Evolutionary conservation across 2,888 invertebrate species (phyloP).

Genomic region (Poecilus cupreus): DNA sequence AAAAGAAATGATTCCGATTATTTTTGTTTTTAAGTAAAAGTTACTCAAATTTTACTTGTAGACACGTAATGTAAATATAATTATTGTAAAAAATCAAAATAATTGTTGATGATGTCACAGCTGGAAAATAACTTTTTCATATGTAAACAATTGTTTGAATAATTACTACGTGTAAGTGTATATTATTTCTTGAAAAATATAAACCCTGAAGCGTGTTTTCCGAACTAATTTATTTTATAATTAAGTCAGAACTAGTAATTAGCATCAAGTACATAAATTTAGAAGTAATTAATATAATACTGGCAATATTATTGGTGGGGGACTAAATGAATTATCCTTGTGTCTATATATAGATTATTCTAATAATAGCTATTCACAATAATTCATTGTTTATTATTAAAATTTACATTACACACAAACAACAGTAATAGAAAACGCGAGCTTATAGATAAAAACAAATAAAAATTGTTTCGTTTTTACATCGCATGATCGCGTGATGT

Average conservation of each 20-base stretch:
- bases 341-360: background rate
- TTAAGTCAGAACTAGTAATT: constrained; percentile 8
- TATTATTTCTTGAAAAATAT: constrained; percentile 16
- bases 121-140: background rate
- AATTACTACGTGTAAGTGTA: background rate
- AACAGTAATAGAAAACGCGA: too few relatives aligned
- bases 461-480: background rate
- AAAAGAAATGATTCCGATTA: too few relatives aligned
- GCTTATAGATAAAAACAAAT: background rate
- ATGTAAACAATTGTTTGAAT: constrained; percentile 11
- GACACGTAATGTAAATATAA: background rate
- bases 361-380: background rate
- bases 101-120: background rate
- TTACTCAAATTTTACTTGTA: background rate
- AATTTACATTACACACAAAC: too few relatives aligned
- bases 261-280: background rate
- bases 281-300: constrained; percentile 7
- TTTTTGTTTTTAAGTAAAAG: background rate
- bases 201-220: background rate
- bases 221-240: constrained; percentile 19
- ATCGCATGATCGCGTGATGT: background rate
- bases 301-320: background rate
- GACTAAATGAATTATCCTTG: constrained; percentile 23
- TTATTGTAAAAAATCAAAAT: background rate
- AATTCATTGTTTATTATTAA: background rate